Base-by-base conservation (phyloP, 2,797 vertebrate species). In the Okamejei kenojei region DNA sequence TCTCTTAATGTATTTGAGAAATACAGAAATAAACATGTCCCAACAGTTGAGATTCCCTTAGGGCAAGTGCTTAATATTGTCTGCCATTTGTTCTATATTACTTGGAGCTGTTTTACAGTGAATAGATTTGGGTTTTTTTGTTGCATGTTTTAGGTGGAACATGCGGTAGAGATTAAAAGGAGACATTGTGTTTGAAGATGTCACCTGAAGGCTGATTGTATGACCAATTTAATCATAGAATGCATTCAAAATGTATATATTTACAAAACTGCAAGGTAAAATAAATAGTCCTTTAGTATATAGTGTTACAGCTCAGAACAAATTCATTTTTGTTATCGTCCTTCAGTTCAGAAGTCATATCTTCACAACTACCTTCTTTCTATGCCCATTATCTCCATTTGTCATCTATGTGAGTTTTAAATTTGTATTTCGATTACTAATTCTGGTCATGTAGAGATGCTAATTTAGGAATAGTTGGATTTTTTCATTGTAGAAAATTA, bases 1-100 rank as follows among this genome's bases (percentile, higher is more conserved):
- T 35, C 32, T 79, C n/a, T 13, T 86, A 21, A 17, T 10, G 29
- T 7, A 91, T 19, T 74, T 71, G 38, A 76, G 38, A 38, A 13
- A 58, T 26, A 73, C 38, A 13, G 35, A 92, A 92, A 74, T 74
- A 23, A 73, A 32, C 29, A 74, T 92, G 71, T 92, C 54, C 26
- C 21, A 54, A 74, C 71, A 76, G 17, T 26, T 92, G 88, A 45
- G 26, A 54, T 90, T 73, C 35, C 90, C 71, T 92, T 4, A 8
- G 90, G 90, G 84, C 71, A 73, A 92, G 29, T 76, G 35, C 71
- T 92, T 92, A 92, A 92, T 71, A 76, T 71, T 91, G 65, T 13
- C 71, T 45, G 71, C 54, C 73, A 92, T 92, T 45, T n/a, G 90
- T 38, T 91, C 26, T 58, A 26, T 54, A 68, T 26, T 92, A 74